Evolutionary conservation across 2,113 vertebrate species (phyloP), one percentile per base, ranked within the genome.

Genomic region (Tachuris rubrigastra): DNA sequence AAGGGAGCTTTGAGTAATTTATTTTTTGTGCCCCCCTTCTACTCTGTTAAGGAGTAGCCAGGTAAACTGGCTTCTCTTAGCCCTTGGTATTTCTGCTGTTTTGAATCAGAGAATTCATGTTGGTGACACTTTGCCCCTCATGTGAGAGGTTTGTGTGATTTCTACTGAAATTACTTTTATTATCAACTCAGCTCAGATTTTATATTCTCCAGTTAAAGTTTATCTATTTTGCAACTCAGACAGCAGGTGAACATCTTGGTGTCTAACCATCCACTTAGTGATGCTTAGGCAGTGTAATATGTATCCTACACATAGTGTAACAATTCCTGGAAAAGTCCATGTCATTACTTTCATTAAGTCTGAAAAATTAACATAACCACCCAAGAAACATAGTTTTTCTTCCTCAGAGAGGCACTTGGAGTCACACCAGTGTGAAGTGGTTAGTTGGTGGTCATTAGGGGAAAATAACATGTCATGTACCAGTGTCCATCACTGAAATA

Each of bases 241-340:
- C 85, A 88, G 81, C 79, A 89, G 87, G 75, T 89, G 93, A 96
- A 90, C 28, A 35, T 88, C 72, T 95, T 56, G 18, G 20, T 39
- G 33, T 66, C 23, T 84, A 17, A n/a, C 44, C 17, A 22, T 41
- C 12, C 15, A 35, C 20, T 44, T 16, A 20, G 14, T 14, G 33
- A n/a, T 7, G 12, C 18, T 81, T 60, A 44, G 41, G 73, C 76
- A 66, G 5, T 44, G 16, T 37, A 59, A 33, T 46, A 25, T 25
- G 22, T 31, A 14, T 76, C 17, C 7, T 39, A 8, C 24, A 17
- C 1, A 3, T n/a, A 58, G 33, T 46, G 33, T 30, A 78, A 66
- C 17, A 58, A 10, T 59, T 86, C 35, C 41, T 63, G 31, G 30
- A 39, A 56, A 86, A 65, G 25, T 6, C 23, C 1, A 3, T 50